Base-by-base conservation (phyloP, 2,888 invertebrate genomes). In the Papilio demoleus region DNA sequence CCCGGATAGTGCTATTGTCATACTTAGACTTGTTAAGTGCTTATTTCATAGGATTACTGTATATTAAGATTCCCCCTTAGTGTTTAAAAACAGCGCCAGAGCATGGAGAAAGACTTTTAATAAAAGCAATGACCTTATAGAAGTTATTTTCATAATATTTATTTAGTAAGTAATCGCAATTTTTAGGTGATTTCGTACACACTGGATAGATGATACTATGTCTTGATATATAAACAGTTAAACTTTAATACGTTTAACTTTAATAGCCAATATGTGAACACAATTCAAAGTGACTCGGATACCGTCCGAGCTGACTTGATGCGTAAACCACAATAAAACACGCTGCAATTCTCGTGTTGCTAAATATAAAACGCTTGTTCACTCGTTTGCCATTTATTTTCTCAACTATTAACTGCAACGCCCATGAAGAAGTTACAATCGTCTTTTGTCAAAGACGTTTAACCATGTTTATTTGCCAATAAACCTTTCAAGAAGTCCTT, bases 211-310 rank as follows among this genome's bases (percentile, higher is more conserved):
- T 34, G 34, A 50, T 67, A 69, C 66, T 67, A 68, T 40, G 42
- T 22, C n/a, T 34, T 58, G 42, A 59, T 60, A 68, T 60, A 68
- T 65, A 65, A 50, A 42, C 40, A 42, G 67, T 62, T 62, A 40
- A 47, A 53, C 34, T 67, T 68, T 64, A 60, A 65, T 59, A 64
- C 60, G 31, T 61, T 68, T 69, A 60, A 60, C 65, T 69, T 69
- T 65, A 60, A 60, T 53, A 60, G 31, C 22, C 40, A 24, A 24
- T 50, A 56, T 53, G 71, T 71, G 71, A 56, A 71, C 68, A 73
- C 72, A 73, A 72, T 71, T 73, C 74, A 75, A 72, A 69, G 70
- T 74, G 67, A 83, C 73, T 75, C 71, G 67, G 70, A 56, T 67
- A 64, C 65, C 70, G 68, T 65, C 47, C 70, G 66, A 72, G 71